These are phyloP conservation scores for Sitta europaea DNA, from an alignment of 2,113 vertebrate species.

Conservation along the genomic window DNA sequence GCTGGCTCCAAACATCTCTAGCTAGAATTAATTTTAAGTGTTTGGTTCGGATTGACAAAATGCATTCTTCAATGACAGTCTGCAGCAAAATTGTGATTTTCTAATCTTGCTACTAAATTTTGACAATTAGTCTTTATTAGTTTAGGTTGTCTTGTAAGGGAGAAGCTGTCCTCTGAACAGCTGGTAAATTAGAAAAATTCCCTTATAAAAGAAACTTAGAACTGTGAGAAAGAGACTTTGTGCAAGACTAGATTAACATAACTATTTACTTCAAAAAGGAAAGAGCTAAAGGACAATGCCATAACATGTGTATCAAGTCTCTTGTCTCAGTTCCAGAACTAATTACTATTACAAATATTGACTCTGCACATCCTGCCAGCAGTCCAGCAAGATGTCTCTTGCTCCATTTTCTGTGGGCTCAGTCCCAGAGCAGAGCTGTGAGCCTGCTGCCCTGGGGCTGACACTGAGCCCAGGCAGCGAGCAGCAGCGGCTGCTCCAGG, in stretches of 20 bases:
- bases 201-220: neutral
- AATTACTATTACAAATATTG: conserved; percentile 55
- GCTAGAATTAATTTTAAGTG: neutral
- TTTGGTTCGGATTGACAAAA: neutral
- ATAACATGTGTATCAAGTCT: neutral
- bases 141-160: neutral
- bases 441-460: neutral
- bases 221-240: neutral
- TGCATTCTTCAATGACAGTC: neutral
- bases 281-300: conserved; percentile 8
- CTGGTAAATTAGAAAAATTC: neutral
- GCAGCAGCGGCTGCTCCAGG: neutral
- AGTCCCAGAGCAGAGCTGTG: neutral
- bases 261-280: conserved; percentile 32
- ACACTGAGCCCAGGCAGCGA: conserved; percentile 8
- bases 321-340: conserved; percentile 25
- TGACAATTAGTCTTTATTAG: neutral
- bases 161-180: neutral
- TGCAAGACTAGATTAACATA: conserved; percentile 43
- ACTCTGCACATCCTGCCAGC: neutral
- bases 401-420: neutral
- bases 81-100: neutral
- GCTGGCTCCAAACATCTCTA: neutral
- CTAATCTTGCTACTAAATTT: neutral
- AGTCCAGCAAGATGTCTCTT: neutral